Base-by-base conservation (phyloP, 2,888 invertebrate species). In the Lomographa bimaculata region DNA sequence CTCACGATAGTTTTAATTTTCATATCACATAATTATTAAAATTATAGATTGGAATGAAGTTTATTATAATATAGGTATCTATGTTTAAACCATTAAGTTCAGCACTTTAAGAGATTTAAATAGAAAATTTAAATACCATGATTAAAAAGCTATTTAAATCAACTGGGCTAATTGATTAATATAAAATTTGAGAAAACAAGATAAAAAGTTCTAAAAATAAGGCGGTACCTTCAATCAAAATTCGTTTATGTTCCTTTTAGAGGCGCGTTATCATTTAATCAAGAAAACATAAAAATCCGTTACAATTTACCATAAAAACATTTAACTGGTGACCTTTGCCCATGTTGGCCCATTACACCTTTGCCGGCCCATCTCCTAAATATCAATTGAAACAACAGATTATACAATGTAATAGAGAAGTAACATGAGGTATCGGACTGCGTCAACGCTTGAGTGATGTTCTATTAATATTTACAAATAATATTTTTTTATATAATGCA, bases 371-470 rank as follows among this genome's bases (percentile, higher is more conserved):
- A 30, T 14, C 41, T 41, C 30, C 47, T 38, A 56, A 57, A 50
- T 56, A 62, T 62, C 54, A 58, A 59, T 58, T 44, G 50, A 45
- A 48, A 48, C 35, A 26, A 48, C 36, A 18, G 54, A 41, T 2
- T 20, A n/a, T 3, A 9, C 3, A 28, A 3, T 1, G 5, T 7
- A 6, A 8, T 20, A 32, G 17, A 39, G 12, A 23, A 7, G 25
- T n/a, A 26, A 30, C 2, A n/a, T n/a, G n/a, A n/a, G n/a, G n/a
- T n/a, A n/a, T n/a, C n/a, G n/a, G n/a, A n/a, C n/a, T n/a, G n/a
- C n/a, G n/a, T n/a, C n/a, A n/a, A n/a, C n/a, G n/a, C n/a, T n/a
- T n/a, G n/a, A n/a, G n/a, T n/a, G n/a, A n/a, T n/a, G n/a, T n/a
- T n/a, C n/a, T n/a, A n/a, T n/a, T n/a, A n/a, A n/a, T n/a, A n/a